These are phyloP conservation scores for Sceliomorpha sp. DNA, from an alignment of 2,888 invertebrate species.

Conservation along the genomic window DNA sequence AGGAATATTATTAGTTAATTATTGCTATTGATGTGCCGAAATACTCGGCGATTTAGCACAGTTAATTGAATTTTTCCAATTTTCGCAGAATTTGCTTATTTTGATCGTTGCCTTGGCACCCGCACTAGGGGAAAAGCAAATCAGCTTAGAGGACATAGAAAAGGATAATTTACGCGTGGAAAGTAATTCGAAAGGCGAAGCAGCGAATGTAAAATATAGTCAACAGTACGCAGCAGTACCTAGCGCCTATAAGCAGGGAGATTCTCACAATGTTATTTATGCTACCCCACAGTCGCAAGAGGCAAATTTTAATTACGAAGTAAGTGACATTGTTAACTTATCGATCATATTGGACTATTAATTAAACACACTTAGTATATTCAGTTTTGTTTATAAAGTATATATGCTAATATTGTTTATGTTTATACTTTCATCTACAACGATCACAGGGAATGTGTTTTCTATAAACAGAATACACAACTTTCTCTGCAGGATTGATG, in stretches of 20 bases:
- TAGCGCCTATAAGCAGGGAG: slow-evolving; percentile 45
- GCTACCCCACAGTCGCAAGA: slow-evolving; percentile 47
- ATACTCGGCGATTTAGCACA: no score
- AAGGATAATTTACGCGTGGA: slow-evolving; percentile 85
- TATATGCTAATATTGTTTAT: no score
- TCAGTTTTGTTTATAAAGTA: background rate
- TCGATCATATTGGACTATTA: background rate
- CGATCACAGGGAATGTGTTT: no score
- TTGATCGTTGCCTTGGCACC: slow-evolving; percentile 65
- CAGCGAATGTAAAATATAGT: slow-evolving; percentile 60
- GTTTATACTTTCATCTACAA: no score
- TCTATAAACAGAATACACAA: no score
- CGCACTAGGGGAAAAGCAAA: slow-evolving; percentile 83
- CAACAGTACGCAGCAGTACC: slow-evolving; percentile 61
- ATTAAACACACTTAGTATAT: slow-evolving; percentile 1
- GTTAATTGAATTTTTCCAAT: background rate
- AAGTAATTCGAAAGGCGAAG: slow-evolving; percentile 74
- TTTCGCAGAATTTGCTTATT: slow-evolving; percentile 66
- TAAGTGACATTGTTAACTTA: slow-evolving; percentile 29
- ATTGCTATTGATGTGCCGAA: no score
- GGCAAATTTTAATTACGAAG: slow-evolving; percentile 58
- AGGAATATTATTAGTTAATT: no score
- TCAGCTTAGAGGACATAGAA: slow-evolving; percentile 88
- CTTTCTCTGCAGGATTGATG: no score
- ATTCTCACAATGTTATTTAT: slow-evolving; percentile 54